Evolutionary conservation across 2,797 vertebrate species (phyloP).

Genomic region (Balearica regulorum): DNA sequence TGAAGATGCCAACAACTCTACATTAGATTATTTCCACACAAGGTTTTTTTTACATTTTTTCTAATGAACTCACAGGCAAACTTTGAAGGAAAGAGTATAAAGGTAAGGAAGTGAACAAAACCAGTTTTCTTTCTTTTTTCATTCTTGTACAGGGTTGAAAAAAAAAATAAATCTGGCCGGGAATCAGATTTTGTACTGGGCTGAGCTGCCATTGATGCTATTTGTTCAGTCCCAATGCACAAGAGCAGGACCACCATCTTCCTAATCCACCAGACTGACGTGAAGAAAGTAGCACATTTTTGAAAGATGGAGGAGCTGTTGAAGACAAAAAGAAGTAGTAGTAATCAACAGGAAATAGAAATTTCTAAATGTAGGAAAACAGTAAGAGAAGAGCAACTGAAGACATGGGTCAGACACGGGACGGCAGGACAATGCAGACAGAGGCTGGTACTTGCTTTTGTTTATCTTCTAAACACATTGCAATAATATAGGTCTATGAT

Average conservation of each 20-base stretch:
- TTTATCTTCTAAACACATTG: background rate
- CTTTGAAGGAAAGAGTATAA: background rate
- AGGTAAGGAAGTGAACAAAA: background rate
- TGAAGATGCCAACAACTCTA: background rate
- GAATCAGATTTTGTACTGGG: background rate
- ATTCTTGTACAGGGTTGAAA: background rate
- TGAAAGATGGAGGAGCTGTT: background rate
- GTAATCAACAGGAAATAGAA: background rate
- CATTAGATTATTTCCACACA: background rate
- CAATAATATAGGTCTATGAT: rapidly evolving
- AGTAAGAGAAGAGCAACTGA: background rate
- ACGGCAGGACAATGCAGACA: rapidly evolving
- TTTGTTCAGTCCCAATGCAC: background rate
- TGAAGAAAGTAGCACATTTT: background rate
- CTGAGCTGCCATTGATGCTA: background rate
- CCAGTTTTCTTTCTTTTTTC: background rate
- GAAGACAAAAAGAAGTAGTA: background rate
- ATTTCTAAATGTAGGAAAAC: background rate
- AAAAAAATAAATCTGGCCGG: background rate
- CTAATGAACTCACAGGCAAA: background rate
- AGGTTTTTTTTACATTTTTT: background rate
- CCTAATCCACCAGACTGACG: background rate
- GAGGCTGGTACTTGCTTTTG: background rate
- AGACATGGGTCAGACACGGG: background rate
- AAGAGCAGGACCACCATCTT: background rate